phyloP scores from a whole-genome alignment of 1,140 invertebrate species.

The Forficula auricularia region DNA sequence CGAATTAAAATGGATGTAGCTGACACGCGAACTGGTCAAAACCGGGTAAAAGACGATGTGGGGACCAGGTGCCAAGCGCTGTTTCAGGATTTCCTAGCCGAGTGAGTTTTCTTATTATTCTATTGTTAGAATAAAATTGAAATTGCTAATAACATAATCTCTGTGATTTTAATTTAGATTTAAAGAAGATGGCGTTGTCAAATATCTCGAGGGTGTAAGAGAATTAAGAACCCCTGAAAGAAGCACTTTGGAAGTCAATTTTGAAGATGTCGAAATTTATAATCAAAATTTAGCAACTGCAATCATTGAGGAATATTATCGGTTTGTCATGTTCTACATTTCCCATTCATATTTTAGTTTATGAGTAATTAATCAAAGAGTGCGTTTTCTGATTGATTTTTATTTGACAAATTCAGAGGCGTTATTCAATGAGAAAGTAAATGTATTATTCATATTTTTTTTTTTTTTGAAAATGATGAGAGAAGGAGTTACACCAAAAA shows the following conservation, averaged over 20 bases:
- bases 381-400: no score
- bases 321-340: slow-evolving; percentile 29
- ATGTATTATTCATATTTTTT: no score
- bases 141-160: not conserved
- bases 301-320: slow-evolving; percentile 93
- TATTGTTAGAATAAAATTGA: slow-evolving; percentile 6
- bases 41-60: slow-evolving; percentile 68
- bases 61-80: slow-evolving; percentile 83
- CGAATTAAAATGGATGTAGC: slow-evolving; percentile 39
- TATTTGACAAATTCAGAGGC: no score
- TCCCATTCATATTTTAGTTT: no score
- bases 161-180: slow-evolving; percentile 33
- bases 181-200: slow-evolving; percentile 68
- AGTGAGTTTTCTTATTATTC: slow-evolving; percentile 42
- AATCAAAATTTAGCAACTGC: slow-evolving; percentile 82
- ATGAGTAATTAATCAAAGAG: no score
- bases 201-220: slow-evolving; percentile 69
- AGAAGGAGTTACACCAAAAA: no score
- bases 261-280: slow-evolving; percentile 89
- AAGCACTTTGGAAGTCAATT: slow-evolving; percentile 85
- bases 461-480: no score
- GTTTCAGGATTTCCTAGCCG: slow-evolving; percentile 89
- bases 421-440: no score
- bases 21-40: slow-evolving; percentile 39
- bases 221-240: slow-evolving; percentile 75